Evolutionary conservation across 2,888 invertebrate genomes (phyloP).

Genomic region (Saturnia japonica): DNA sequence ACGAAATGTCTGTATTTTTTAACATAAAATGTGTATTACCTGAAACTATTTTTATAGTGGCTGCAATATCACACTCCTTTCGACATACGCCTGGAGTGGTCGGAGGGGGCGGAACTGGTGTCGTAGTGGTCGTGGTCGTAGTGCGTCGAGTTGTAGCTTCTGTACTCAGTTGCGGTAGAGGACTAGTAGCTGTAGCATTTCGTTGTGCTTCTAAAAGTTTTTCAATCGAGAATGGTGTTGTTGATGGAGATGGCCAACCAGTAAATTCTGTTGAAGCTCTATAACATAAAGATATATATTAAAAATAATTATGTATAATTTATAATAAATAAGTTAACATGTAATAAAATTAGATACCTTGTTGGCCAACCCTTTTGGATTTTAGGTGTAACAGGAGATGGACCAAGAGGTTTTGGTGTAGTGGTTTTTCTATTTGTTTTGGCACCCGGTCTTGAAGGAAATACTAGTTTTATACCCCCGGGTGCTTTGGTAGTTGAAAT

Average conservation of each 20-base stretch:
- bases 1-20: neutral
- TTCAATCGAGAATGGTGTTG: conserved; percentile 92
- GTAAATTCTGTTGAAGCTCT: conserved; percentile 94
- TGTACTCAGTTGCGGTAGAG: conserved; percentile 65
- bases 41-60: conserved; percentile 91
- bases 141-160: conserved; percentile 77
- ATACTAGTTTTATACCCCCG: conserved; percentile 86
- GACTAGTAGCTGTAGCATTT: conserved; percentile 83
- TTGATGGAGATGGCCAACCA: conserved; percentile 94
- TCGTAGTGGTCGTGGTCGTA: conserved; percentile 84
- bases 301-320: neutral
- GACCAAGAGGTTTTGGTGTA: conserved; percentile 80
- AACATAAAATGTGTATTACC: conserved; percentile 60
- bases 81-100: conserved; percentile 91
- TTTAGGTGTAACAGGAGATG: conserved; percentile 79
- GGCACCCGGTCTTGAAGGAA: conserved; percentile 89
- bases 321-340: conserved; percentile 10
- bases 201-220: conserved; percentile 86
- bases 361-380: conserved; percentile 93
- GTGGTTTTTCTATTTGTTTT: conserved; percentile 83
- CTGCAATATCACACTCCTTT: conserved; percentile 91
- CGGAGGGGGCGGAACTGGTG: conserved; percentile 86
- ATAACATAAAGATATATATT: conserved; percentile 32
- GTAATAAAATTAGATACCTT: conserved; percentile 75
- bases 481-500: conserved; percentile 67